Conservation (phyloP, 2,888 invertebrate species). For the Diarsia dahlii region DNA sequence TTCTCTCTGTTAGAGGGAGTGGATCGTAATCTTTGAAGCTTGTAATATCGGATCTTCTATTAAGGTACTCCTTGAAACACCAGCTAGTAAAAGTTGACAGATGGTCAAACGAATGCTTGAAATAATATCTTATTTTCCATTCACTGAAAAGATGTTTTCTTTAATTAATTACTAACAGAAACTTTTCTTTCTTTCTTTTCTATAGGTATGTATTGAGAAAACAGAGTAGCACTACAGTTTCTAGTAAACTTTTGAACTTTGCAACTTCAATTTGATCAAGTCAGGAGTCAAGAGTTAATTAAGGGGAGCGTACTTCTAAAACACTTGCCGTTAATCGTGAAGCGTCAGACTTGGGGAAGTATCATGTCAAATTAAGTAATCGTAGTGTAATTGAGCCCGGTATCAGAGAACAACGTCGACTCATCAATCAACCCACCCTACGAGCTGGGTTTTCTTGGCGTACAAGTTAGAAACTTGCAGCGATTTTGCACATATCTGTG, state of each 20-base stretch:
- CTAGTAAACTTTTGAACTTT: constrained; percentile 7
- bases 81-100: too few relatives aligned
- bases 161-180: too few relatives aligned
- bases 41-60: too few relatives aligned
- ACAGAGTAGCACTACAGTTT: too few relatives aligned
- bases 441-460: constrained; percentile 49
- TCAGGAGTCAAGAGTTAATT: constrained; percentile 50
- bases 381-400: constrained; percentile 85
- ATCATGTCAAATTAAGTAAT: constrained; percentile 90
- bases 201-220: too few relatives aligned
- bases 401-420: constrained; percentile 85
- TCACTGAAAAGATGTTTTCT: too few relatives aligned
- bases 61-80: too few relatives aligned
- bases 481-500: constrained; percentile 8
- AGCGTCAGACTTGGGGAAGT: constrained; percentile 75
- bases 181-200: too few relatives aligned
- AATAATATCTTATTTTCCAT: too few relatives aligned
- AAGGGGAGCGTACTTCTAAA: constrained; percentile 60
- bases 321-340: constrained; percentile 69
- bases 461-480: constrained; percentile 45
- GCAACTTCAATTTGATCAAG: constrained; percentile 30
- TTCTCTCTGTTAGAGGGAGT: neutral
- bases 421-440: constrained; percentile 87
- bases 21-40: too few relatives aligned
- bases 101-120: too few relatives aligned